Percentiles rank a stretch among this genome's conserved stretches.
phyloP scores from a whole-genome alignment of 2,888 invertebrate species.

The Biston stratarius region DNA sequence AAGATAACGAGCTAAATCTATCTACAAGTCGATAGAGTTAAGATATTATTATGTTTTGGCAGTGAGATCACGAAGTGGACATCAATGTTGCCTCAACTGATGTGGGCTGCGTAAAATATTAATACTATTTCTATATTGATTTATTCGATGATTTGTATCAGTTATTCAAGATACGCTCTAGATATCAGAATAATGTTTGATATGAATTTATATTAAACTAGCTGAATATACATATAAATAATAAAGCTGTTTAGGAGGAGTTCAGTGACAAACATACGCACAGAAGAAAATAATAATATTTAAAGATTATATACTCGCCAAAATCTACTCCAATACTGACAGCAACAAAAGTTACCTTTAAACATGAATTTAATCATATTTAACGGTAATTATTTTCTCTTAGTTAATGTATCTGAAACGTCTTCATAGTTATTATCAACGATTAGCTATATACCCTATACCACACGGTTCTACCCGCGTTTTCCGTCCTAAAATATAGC shows the following conservation, averaged over 20 bases:
- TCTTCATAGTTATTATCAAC: no score
- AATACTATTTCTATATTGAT: conserved; percentile 26
- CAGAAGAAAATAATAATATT: no score
- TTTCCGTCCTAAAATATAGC: no score
- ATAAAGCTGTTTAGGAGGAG: not conserved
- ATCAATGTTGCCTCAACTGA: conserved; percentile 19
- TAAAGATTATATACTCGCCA: not conserved
- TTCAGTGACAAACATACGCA: no score
- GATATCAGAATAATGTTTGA: conserved; percentile 24
- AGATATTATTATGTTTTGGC: conserved; percentile 42
- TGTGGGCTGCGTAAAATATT: conserved; percentile 11
- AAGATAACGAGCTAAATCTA: conserved; percentile 67
- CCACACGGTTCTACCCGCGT: no score
- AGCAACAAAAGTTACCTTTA: not conserved
- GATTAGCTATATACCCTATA: no score
- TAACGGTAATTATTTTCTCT: no score
- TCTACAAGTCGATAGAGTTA: conserved; percentile 42
- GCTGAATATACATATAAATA: no score
- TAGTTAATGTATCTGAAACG: no score
- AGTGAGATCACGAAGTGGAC: conserved; percentile 39
- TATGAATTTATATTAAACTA: conserved; percentile 7
- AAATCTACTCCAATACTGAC: not conserved
- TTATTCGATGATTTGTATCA: conserved; percentile 13
- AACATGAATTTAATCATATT: no score
- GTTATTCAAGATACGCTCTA: conserved; percentile 29